Conservation (phyloP, 2,888 invertebrate species). For the Apeira syringaria region DNA sequence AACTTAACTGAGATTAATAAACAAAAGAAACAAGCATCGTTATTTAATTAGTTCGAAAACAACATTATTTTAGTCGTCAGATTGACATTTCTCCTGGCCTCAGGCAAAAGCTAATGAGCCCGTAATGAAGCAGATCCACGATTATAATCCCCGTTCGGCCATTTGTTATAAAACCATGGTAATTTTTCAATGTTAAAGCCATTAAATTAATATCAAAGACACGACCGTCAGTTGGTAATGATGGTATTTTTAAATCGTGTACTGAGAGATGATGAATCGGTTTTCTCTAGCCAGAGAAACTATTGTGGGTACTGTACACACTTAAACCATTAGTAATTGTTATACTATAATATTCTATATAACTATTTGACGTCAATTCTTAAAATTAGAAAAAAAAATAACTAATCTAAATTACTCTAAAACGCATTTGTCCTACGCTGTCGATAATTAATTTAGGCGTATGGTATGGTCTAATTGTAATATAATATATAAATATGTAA, state of each 20-base stretch:
- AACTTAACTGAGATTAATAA: constrained; percentile 35
- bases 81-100: constrained; percentile 54
- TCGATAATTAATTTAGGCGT: no score
- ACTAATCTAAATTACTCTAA: no score
- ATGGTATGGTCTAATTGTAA: no score
- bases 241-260: constrained; percentile 34
- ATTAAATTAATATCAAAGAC: constrained; percentile 59
- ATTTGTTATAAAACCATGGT: constrained; percentile 45
- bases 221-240: constrained; percentile 36
- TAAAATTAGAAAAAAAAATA: no score
- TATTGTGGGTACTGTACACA: no score
- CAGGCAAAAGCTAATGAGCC: constrained; percentile 59
- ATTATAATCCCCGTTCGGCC: constrained; percentile 56
- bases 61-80: constrained; percentile 51
- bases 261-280: no score
- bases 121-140: constrained; percentile 58
- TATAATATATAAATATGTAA: no score
- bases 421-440: no score
- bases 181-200: constrained; percentile 43
- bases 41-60: constrained; percentile 72
- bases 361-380: no score
- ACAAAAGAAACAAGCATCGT: constrained; percentile 42
- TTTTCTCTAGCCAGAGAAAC: no score
- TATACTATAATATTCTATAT: no score
- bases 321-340: no score